phyloP scores from a whole-genome alignment of 2,113 vertebrate genomes.

The Tragelaphus buxtoni region DNA sequence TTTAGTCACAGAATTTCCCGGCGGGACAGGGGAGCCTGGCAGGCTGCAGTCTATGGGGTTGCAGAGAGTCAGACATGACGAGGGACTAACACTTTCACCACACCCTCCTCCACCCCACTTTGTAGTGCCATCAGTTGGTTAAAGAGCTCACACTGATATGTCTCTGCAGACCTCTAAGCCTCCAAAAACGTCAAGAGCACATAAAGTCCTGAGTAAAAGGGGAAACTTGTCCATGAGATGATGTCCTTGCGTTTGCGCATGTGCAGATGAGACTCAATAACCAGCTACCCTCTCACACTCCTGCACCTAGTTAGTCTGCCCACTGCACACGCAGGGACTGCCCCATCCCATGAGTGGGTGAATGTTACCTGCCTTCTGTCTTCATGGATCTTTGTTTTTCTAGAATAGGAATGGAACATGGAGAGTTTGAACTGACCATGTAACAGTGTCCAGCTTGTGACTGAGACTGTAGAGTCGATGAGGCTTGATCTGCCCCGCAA shows the following conservation, averaged over 20 bases:
- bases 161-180: not conserved
- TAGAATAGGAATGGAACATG: not conserved
- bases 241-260: too few relatives aligned
- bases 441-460: not conserved
- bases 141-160: rapidly evolving
- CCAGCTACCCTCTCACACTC: not conserved
- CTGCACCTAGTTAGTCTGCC: not conserved
- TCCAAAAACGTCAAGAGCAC: not conserved
- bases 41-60: not conserved
- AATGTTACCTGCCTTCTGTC: not conserved
- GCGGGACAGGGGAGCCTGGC: not conserved
- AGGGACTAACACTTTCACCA: not conserved
- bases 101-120: rapidly evolving
- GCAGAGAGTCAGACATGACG: not conserved
- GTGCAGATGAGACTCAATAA: not conserved
- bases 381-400: not conserved
- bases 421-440: not conserved
- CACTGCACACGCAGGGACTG: too few relatives aligned
- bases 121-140: rapidly evolving
- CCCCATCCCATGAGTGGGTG: rapidly evolving
- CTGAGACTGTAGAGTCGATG: not conserved
- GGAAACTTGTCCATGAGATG: not conserved
- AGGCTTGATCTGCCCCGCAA: not conserved
- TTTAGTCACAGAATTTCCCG: not conserved
- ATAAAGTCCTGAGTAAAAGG: not conserved